phyloP scores from a whole-genome alignment of 2,113 vertebrate species.

The Anthoscopus minutus region DNA sequence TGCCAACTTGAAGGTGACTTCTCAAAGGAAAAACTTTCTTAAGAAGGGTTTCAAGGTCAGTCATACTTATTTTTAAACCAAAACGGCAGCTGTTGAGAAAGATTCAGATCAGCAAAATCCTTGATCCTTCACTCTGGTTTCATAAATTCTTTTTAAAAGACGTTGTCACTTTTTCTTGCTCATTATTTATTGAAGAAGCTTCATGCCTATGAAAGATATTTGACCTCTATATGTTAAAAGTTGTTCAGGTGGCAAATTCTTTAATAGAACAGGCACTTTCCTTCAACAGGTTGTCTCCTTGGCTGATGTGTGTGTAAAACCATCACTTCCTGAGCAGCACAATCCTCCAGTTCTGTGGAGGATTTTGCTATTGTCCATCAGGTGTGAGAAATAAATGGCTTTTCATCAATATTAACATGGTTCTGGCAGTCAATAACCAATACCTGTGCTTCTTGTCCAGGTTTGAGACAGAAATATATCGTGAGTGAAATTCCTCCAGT shows the following conservation, averaged over 20 bases:
- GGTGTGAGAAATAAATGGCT: background rate
- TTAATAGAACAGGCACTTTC: background rate
- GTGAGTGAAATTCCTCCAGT: background rate
- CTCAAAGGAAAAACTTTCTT: background rate
- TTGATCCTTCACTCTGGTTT: background rate
- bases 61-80: background rate
- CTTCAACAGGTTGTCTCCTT: background rate
- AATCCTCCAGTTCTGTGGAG: background rate
- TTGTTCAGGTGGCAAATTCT: background rate
- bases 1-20: background rate
- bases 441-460: background rate
- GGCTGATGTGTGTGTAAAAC: background rate
- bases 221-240: background rate
- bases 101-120: background rate
- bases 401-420: background rate
- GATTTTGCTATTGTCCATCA: background rate
- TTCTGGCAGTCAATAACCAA: background rate
- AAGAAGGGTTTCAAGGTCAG: conserved; percentile 19
- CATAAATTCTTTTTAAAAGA: background rate
- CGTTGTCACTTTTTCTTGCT: background rate
- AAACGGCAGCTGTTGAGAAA: background rate
- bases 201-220: background rate
- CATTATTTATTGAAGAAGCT: background rate
- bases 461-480: background rate
- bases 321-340: background rate